Percentiles rank a stretch among this genome's conserved stretches.
phyloP scores from a whole-genome alignment of 1,140 invertebrate species.

The Rhynchophorus ferrugineus region DNA sequence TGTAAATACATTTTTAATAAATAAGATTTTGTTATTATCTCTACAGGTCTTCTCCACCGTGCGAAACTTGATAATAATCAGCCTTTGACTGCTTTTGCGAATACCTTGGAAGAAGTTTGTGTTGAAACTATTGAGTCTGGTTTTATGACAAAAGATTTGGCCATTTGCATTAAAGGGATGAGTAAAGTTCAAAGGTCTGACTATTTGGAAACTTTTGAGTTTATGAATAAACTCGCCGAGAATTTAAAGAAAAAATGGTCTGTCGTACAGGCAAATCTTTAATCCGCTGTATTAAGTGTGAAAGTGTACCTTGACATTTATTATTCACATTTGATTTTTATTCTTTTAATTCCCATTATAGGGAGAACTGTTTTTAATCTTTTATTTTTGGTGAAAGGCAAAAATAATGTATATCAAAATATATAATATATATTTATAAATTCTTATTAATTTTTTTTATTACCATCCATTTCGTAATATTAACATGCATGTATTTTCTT shows the following conservation, averaged over 20 bases:
- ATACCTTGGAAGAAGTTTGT: slow-evolving; percentile 83
- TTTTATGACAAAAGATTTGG: slow-evolving; percentile 97
- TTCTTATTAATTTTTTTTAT: no score
- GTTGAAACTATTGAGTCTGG: slow-evolving; percentile 91
- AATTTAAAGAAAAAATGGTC: slow-evolving; percentile 72
- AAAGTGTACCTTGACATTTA: no score
- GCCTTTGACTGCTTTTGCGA: slow-evolving; percentile 66
- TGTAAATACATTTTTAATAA: not conserved
- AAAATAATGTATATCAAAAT: no score
- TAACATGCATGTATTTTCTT: no score
- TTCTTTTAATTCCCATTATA: no score
- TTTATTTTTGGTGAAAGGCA: no score
- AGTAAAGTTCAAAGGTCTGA: slow-evolving; percentile 73
- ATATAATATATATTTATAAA: no score
- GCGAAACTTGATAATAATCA: slow-evolving; percentile 88
- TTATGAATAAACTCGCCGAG: slow-evolving; percentile 91
- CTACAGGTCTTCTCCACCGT: slow-evolving; percentile 53
- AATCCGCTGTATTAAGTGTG: no score
- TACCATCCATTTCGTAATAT: no score
- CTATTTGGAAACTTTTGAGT: slow-evolving; percentile 97
- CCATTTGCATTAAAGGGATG: slow-evolving; percentile 95
- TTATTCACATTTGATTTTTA: no score
- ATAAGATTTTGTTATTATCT: not conserved
- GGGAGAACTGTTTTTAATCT: no score
- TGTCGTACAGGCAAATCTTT: slow-evolving; percentile 11